phyloP scores from a whole-genome alignment of 2,113 vertebrate species.

The Brevimyrus niger region DNA sequence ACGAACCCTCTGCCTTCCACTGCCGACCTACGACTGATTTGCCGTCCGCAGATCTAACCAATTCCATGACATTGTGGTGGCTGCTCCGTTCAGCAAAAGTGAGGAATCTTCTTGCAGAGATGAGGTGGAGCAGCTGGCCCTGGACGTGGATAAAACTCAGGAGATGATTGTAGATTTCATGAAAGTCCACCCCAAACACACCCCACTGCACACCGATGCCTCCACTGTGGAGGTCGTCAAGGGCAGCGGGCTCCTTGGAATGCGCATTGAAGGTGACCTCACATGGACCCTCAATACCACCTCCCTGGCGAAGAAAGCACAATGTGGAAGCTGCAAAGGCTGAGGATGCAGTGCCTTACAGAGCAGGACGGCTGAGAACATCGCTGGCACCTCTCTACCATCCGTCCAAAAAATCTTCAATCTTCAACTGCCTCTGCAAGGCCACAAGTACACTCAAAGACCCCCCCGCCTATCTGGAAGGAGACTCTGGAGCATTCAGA shows the following conservation, averaged over 20 bases:
- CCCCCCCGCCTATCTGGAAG: background rate
- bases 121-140: background rate
- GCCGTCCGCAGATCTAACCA: background rate
- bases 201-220: background rate
- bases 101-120: background rate
- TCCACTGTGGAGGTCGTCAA: background rate
- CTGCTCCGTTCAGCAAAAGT: background rate
- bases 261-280: background rate
- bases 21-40: background rate
- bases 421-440: background rate
- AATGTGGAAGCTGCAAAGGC: background rate
- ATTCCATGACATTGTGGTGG: background rate
- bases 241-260: background rate
- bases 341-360: background rate
- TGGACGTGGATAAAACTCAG: background rate
- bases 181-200: background rate
- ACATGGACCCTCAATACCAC: background rate
- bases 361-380: background rate
- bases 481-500: background rate
- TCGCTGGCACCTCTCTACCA: background rate
- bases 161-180: background rate
- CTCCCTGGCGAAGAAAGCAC: background rate
- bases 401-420: background rate
- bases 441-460: too few relatives aligned
- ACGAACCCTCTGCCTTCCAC: background rate